A percentile compares a stretch with the other conserved stretches of the same genome.
These are phyloP conservation scores for Gambelia wislizenii DNA, from an alignment of 2,797 vertebrate species.

Conservation along the genomic window DNA sequence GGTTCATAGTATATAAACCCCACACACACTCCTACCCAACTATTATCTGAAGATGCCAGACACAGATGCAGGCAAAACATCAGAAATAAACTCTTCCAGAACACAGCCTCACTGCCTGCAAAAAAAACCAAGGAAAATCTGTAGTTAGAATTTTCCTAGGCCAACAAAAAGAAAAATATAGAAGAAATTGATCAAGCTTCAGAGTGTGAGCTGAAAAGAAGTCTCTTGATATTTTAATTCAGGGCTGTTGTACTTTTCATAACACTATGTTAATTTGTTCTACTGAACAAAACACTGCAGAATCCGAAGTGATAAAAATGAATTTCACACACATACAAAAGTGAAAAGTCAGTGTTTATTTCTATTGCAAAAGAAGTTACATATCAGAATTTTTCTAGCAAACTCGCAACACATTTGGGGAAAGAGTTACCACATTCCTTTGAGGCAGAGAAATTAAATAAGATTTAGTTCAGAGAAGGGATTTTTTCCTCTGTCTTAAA, in stretches of 20 bases:
- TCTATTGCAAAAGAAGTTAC: neutral
- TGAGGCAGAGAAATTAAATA: neutral
- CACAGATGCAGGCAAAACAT: no score
- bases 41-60: no score
- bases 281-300: neutral
- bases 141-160: no score
- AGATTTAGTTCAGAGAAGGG: conserved; percentile 36
- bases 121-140: no score
- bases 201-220: neutral
- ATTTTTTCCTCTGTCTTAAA: conserved; percentile 8
- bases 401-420: conserved; percentile 12
- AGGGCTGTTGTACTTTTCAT: neutral
- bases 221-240: neutral
- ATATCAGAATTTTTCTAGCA: conserved; percentile 11
- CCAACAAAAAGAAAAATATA: neutral
- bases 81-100: no score
- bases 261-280: neutral
- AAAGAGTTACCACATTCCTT: conserved; percentile 26
- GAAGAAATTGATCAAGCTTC: neutral
- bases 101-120: no score
- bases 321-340: neutral
- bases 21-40: no score
- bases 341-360: neutral
- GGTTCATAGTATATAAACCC: no score
- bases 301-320: neutral